Evolutionary conservation across 2,113 vertebrate species (phyloP).

Genomic region (Tachysurus fulvidraco): DNA sequence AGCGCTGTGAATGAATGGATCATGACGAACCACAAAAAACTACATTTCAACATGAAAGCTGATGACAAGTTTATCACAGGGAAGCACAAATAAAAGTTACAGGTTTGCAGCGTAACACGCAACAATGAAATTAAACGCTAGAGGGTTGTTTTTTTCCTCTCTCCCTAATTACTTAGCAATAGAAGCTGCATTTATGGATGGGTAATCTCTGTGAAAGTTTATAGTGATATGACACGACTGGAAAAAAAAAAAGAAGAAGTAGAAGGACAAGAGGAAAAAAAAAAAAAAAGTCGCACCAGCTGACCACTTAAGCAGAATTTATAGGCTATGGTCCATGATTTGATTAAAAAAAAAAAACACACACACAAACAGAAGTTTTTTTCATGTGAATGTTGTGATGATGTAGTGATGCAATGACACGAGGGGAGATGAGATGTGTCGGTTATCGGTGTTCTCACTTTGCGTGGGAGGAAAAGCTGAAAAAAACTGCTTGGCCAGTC

Average conservation of each 20-base stretch:
- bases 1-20: slow-evolving; percentile 42
- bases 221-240: neutral
- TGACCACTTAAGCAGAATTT: neutral
- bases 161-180: neutral
- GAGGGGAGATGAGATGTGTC: neutral
- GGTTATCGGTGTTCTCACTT: slow-evolving; percentile 20
- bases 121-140: neutral
- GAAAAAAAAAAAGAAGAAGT: too few species aligned
- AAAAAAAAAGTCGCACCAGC: neutral
- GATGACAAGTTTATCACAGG: slow-evolving; percentile 41
- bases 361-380: neutral
- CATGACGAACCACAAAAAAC: slow-evolving; percentile 33
- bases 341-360: neutral
- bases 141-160: neutral
- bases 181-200: neutral
- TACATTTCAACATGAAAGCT: slow-evolving; percentile 40
- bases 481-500: slow-evolving; percentile 40
- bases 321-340: neutral
- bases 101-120: slow-evolving; percentile 12
- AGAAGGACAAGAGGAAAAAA: neutral
- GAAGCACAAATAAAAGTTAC: slow-evolving; percentile 29
- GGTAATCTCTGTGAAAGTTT: neutral
- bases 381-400: too few species aligned
- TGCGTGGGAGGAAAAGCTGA: neutral
- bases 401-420: too few species aligned